Percentiles rank a stretch among this genome's conserved stretches.
Conservation (phyloP, 2,888 invertebrate species). For the Cordilura impudica region DNA sequence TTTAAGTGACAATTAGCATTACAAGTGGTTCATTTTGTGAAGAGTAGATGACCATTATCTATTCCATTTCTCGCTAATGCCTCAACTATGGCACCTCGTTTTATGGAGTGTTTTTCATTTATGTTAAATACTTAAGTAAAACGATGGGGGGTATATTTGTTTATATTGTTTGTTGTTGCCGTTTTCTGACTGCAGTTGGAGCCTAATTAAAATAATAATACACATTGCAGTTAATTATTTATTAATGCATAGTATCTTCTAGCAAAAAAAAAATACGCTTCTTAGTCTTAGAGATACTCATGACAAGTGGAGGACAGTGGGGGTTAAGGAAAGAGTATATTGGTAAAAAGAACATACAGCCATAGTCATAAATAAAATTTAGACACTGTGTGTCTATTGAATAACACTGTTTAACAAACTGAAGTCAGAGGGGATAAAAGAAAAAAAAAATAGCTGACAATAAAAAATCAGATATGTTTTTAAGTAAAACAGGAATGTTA, state of each 20-base stretch:
- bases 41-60: slow-evolving; percentile 37
- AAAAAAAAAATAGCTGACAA: too few species aligned
- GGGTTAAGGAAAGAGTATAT: neutral
- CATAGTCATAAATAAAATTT: too few species aligned
- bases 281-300: neutral
- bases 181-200: slow-evolving; percentile 71
- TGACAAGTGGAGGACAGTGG: neutral
- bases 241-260: slow-evolving; percentile 72
- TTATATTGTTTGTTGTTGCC: slow-evolving; percentile 28
- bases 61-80: neutral
- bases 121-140: slow-evolving; percentile 30
- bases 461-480: too few species aligned
- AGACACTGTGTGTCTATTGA: too few species aligned
- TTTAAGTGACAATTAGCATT: slow-evolving; percentile 59
- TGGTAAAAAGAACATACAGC: neutral
- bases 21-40: slow-evolving; percentile 44
- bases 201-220: slow-evolving; percentile 78
- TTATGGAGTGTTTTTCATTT: slow-evolving; percentile 36
- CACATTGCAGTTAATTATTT: slow-evolving; percentile 78
- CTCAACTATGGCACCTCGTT: neutral
- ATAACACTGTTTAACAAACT: too few species aligned
- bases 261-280: neutral
- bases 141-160: neutral
- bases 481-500: too few species aligned
- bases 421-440: too few species aligned